Conservation (phyloP, 2,797 vertebrate genomes). For the Sebastes hubbsi region DNA sequence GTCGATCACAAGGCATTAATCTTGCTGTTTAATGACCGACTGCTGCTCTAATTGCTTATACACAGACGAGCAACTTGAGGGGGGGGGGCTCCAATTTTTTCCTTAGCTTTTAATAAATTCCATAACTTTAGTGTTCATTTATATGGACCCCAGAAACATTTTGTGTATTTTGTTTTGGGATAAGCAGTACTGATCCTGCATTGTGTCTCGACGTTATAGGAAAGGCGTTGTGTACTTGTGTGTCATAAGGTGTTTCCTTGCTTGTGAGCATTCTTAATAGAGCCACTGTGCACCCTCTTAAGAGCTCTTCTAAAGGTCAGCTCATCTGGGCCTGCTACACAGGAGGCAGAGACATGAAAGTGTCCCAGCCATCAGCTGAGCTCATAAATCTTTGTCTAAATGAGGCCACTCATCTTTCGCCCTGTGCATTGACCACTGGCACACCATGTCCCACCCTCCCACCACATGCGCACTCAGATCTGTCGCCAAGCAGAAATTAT, state of each 20-base stretch:
- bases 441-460: not conserved
- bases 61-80: constrained; percentile 64
- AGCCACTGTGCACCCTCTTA: constrained; percentile 40
- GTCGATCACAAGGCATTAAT: constrained; percentile 83
- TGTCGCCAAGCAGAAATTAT: constrained; percentile 15
- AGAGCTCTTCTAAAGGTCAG: constrained; percentile 75
- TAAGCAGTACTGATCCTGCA: not conserved
- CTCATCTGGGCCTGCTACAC: constrained; percentile 62
- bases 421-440: constrained; percentile 12
- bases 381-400: constrained; percentile 74
- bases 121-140: not conserved
- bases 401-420: constrained; percentile 55
- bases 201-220: not conserved
- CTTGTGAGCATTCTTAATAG: constrained; percentile 32
- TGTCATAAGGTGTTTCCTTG: not conserved
- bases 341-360: constrained; percentile 70
- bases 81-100: constrained; percentile 10
- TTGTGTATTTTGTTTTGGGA: not conserved
- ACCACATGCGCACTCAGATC: not conserved
- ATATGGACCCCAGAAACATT: not conserved
- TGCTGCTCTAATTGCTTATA: constrained; percentile 78
- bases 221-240: not conserved
- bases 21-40: constrained; percentile 80
- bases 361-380: constrained; percentile 66
- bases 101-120: constrained; percentile 14